A percentile compares a stretch with the other conserved stretches of the same genome.
These are phyloP conservation scores for Chydorus sphaericus DNA, from an alignment of 2,888 invertebrate genomes.

Conservation along the genomic window DNA sequence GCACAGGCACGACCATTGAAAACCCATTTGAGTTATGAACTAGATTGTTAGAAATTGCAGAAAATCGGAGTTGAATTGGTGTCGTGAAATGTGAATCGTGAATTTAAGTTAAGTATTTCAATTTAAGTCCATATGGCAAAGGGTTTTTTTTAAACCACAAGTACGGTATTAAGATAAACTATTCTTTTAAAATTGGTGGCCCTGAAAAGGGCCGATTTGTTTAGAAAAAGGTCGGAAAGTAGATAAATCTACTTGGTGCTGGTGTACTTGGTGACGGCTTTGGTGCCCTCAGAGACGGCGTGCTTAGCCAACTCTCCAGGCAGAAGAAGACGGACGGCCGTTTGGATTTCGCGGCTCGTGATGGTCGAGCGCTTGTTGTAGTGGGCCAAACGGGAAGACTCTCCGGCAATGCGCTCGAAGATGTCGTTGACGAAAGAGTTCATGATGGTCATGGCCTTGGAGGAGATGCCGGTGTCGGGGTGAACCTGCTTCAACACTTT, in stretches of 20 bases:
- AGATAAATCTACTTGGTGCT: slow-evolving; percentile 24
- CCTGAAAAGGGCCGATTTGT: too few species aligned
- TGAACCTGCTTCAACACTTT: slow-evolving; percentile 45
- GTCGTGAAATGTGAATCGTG: too few species aligned
- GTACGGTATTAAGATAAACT: too few species aligned
- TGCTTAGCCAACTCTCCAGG: slow-evolving; percentile 38
- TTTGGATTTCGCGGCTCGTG: slow-evolving; percentile 32
- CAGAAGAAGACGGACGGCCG: slow-evolving; percentile 31
- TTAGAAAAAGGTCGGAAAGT: too few species aligned
- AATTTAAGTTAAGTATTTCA: too few species aligned
- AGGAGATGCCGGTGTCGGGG: slow-evolving; percentile 49
- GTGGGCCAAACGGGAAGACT: slow-evolving; percentile 46
- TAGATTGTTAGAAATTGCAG: too few species aligned
- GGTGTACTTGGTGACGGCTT: slow-evolving; percentile 34
- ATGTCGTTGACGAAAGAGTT: slow-evolving; percentile 37
- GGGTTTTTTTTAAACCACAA: too few species aligned
- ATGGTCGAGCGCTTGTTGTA: slow-evolving; percentile 35
- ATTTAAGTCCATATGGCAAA: too few species aligned
- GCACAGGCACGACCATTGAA: too few species aligned
- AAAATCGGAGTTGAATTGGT: too few species aligned
- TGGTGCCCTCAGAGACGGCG: slow-evolving; percentile 34
- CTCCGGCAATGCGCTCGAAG: slow-evolving; percentile 37
- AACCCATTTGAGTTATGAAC: too few species aligned
- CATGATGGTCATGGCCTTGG: slow-evolving; percentile 35
- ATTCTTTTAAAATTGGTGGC: too few species aligned